Conservation (phyloP, 2,888 invertebrate species). For the Aleiodes testaceus region DNA sequence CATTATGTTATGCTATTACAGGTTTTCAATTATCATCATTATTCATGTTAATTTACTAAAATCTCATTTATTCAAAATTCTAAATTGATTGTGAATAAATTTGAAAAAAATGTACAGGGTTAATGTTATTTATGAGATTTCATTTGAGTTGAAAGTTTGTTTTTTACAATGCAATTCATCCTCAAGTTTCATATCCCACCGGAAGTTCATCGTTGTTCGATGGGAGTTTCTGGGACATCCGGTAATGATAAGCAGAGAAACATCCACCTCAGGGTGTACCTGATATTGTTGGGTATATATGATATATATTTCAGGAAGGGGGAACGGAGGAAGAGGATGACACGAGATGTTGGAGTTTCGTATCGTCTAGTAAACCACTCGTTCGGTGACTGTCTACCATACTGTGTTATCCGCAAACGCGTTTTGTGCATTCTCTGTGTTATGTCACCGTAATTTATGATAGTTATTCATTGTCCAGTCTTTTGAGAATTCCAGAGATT, state of each 20-base stretch:
- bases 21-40: background rate
- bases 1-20: background rate
- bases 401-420: slow-evolving; percentile 41
- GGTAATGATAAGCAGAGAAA: slow-evolving; percentile 56
- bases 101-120: no score
- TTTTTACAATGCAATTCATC: slow-evolving; percentile 28
- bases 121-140: background rate
- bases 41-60: background rate
- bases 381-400: slow-evolving; percentile 39
- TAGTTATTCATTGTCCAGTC: slow-evolving; percentile 50
- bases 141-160: slow-evolving; percentile 30
- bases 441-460: slow-evolving; percentile 61
- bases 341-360: slow-evolving; percentile 30
- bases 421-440: slow-evolving; percentile 50
- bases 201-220: slow-evolving; percentile 56
- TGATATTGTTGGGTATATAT: slow-evolving; percentile 23
- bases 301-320: slow-evolving; percentile 18
- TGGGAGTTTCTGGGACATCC: slow-evolving; percentile 58
- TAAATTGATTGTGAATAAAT: no score
- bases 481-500: background rate
- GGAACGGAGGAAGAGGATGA: slow-evolving; percentile 12
- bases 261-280: slow-evolving; percentile 42
- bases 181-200: slow-evolving; percentile 33
- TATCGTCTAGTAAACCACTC: slow-evolving; percentile 41
- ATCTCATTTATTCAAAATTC: no score